phyloP scores from a whole-genome alignment of 92 coral and sea anemone genomes.

The Bergia puertoricense region DNA sequence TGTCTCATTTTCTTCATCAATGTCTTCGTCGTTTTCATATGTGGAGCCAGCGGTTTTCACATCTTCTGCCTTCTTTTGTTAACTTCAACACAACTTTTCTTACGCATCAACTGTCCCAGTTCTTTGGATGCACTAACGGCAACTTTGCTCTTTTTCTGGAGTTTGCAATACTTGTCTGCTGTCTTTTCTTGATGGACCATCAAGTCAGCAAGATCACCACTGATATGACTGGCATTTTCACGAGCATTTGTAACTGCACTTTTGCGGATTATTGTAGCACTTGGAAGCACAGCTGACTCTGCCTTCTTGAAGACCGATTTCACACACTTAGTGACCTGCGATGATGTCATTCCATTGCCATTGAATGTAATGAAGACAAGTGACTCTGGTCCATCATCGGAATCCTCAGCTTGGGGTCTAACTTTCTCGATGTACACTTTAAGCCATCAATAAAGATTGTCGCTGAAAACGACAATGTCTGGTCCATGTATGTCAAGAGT shows the following conservation, averaged over 20 bases:
- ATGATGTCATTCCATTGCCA: slow-evolving; percentile 33
- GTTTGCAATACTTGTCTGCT: slow-evolving; percentile 34
- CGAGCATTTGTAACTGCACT: slow-evolving; percentile 44
- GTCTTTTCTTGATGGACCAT: slow-evolving; percentile 40
- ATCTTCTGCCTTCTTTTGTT: slow-evolving; percentile 20
- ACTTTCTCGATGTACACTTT: slow-evolving; percentile 20
- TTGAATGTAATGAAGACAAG: slow-evolving; percentile 29
- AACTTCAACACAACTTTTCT: neutral
- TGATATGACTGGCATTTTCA: slow-evolving; percentile 14
- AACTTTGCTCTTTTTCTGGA: neutral
- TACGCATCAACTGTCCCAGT: slow-evolving; percentile 9
- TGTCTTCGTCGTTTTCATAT: neutral
- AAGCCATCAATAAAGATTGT: slow-evolving; percentile 31
- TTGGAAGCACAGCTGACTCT: slow-evolving; percentile 1
- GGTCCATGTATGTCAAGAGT: slow-evolving; percentile 39
- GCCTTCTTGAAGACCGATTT: slow-evolving; percentile 46
- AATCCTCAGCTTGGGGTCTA: slow-evolving; percentile 16
- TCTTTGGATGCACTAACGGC: slow-evolving; percentile 19
- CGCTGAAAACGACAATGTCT: slow-evolving; percentile 21
- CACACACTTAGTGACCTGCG: slow-evolving; percentile 37
- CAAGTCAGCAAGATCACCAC: slow-evolving; percentile 37
- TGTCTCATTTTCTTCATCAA: slow-evolving; percentile 1
- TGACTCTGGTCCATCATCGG: neutral
- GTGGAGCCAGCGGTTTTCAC: slow-evolving; percentile 1
- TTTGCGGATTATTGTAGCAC: slow-evolving; percentile 43